Conservation (phyloP, 2,888 invertebrate species). For the Andrena praecox region DNA sequence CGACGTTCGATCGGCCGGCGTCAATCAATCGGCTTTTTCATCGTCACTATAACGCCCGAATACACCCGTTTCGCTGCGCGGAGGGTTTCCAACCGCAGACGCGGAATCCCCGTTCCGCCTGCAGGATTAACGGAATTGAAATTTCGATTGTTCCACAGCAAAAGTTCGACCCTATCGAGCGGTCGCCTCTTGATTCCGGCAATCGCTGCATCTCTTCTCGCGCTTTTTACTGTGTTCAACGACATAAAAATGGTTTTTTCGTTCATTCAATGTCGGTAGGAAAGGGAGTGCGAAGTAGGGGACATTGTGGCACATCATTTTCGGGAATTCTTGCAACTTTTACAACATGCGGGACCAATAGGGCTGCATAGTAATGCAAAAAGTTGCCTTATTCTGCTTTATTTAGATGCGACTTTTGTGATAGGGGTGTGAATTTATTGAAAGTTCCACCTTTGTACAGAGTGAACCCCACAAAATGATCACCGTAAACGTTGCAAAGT, state of each 20-base stretch:
- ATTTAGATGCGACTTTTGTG: no score
- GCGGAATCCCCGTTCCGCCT: constrained; percentile 7
- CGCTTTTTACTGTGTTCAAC: constrained; percentile 14
- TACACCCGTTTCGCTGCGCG: not conserved
- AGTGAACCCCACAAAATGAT: no score
- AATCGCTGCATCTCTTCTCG: not conserved
- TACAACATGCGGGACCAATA: not conserved
- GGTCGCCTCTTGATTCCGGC: constrained; percentile 27
- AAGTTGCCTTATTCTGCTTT: not conserved
- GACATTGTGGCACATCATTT: not conserved
- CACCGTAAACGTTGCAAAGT: no score
- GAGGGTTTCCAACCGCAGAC: constrained; percentile 41
- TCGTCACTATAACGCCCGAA: constrained; percentile 41
- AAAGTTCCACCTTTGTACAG: no score
- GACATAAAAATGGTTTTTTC: constrained; percentile 35
- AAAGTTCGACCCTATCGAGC: not conserved
- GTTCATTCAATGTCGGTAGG: not conserved
- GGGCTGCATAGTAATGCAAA: not conserved
- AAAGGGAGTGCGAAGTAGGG: constrained; percentile 9
- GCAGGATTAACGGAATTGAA: constrained; percentile 48
- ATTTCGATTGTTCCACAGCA: constrained; percentile 42
- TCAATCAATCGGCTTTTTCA: constrained; percentile 49
- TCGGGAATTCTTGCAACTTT: not conserved
- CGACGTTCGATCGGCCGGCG: constrained; percentile 30
- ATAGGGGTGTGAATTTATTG: no score